These are phyloP conservation scores for Mayetiola destructor DNA, from an alignment of 2,888 invertebrate genomes.

Conservation along the genomic window DNA sequence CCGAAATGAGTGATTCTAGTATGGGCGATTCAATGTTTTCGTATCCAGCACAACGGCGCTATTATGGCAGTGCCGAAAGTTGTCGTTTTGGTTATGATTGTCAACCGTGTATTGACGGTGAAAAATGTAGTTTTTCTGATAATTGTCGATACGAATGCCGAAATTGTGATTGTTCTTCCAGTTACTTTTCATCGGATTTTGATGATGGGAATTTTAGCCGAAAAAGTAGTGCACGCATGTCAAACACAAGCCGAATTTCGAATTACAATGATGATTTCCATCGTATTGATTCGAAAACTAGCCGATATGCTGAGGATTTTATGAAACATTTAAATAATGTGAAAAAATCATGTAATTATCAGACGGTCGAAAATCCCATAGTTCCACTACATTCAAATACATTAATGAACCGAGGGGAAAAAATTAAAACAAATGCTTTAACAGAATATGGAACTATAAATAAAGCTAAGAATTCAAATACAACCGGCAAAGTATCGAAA, in stretches of 20 bases:
- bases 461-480: slow-evolving; percentile 7
- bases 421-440: too few relatives aligned
- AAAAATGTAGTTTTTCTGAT: slow-evolving; percentile 34
- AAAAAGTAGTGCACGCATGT: slow-evolving; percentile 17
- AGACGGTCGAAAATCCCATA: slow-evolving; percentile 28
- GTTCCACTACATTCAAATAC: neutral
- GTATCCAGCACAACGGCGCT: slow-evolving; percentile 26
- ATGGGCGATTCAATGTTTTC: slow-evolving; percentile 30
- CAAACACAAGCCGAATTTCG: slow-evolving; percentile 8
- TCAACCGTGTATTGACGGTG: slow-evolving; percentile 32
- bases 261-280: slow-evolving; percentile 1
- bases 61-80: slow-evolving; percentile 34
- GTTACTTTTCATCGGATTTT: slow-evolving; percentile 35
- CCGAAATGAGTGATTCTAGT: slow-evolving; percentile 29
- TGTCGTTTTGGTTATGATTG: slow-evolving; percentile 34
- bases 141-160: slow-evolving; percentile 34
- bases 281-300: slow-evolving; percentile 19
- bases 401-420: too few relatives aligned
- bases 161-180: slow-evolving; percentile 35
- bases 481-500: neutral
- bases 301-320: slow-evolving; percentile 32
- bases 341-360: slow-evolving; percentile 31
- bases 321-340: slow-evolving; percentile 36
- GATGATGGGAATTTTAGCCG: slow-evolving; percentile 30
- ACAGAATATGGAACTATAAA: neutral